A percentile compares a stretch with the other conserved stretches of the same genome.
Conservation (phyloP, 2,888 invertebrate species). For the Odontocerum albicorne region DNA sequence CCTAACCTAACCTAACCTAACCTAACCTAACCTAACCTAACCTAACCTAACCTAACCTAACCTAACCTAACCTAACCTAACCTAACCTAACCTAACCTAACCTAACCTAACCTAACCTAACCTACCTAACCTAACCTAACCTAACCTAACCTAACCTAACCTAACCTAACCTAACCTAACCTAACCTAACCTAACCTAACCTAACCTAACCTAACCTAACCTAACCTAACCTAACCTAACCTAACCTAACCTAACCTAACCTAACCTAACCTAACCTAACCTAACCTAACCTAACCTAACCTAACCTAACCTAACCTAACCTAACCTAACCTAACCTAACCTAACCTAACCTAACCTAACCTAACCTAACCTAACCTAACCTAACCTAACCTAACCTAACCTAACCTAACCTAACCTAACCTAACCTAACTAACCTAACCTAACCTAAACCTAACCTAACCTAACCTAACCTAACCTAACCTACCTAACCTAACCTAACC, state of each 20-base stretch:
- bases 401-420: conserved; percentile 15
- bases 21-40: conserved; percentile 30
- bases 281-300: conserved; percentile 35
- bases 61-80: conserved; percentile 30
- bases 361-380: conserved; percentile 36
- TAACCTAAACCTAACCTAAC: conserved; percentile 13
- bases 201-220: conserved; percentile 30
- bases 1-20: conserved; percentile 29
- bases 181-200: conserved; percentile 30
- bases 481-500: conserved; percentile 15
- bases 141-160: conserved; percentile 29
- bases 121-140: conserved; percentile 31
- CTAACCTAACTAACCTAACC: conserved; percentile 14
- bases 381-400: conserved; percentile 25
- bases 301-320: conserved; percentile 36
- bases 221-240: conserved; percentile 32
- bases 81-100: conserved; percentile 31
- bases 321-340: conserved; percentile 37
- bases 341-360: conserved; percentile 31
- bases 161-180: conserved; percentile 24
- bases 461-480: conserved; percentile 15
- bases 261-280: conserved; percentile 33
- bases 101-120: conserved; percentile 31
- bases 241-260: conserved; percentile 31
- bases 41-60: conserved; percentile 30